Evolutionary conservation across 2,797 vertebrate species (phyloP), one percentile per base, ranked within the genome.

Genomic region (Geotrypetes seraphini): DNA sequence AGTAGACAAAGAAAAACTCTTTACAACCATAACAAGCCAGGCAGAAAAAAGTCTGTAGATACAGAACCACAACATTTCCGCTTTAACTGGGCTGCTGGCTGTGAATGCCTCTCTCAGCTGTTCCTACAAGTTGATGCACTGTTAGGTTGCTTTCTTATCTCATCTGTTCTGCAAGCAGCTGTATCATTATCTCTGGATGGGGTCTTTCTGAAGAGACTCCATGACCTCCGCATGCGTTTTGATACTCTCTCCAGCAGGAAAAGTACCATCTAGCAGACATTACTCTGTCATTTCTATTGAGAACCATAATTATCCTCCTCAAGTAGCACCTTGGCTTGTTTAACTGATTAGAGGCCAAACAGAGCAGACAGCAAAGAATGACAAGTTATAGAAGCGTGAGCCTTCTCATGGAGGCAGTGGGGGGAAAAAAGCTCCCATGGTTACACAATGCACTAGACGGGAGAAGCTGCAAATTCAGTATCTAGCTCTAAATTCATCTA

Each of bases 281-380:
- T 56, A 63, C 42, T 38, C 53, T 63, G 45, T 53, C 50, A 71
- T 75, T 80, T 71, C 53, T 33, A 8, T 19, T 57, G 60, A 75
- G 62, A 83, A 71, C 73, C 41, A 26, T 47, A 78, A 83, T 83
- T 78, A 79, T 68, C 51, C 66, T 54, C 34, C 27, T 50, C 51
- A 65, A 53, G 50, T 36, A 0, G 41, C 54, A 69, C 55, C 78
- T 72, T 43, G 69, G 26, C 19, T 59, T 60, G 45, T 62, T 77
- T 65, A 57, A 50, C 43, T 51, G 57, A 73, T 66, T 63, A 77
- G 63, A 70, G 53, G 43, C 30, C n/a, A 53, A 48, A 47, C 22
- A 26, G 27, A 50, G 55, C 36, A 14, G 33, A 18, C 42, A 32
- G 41, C 30, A 47, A 42, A 57, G 49, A 59, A 29, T 50, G 60